These are phyloP conservation scores for Pheosia gnoma DNA, from an alignment of 2,888 invertebrate genomes.

Conservation along the genomic window DNA sequence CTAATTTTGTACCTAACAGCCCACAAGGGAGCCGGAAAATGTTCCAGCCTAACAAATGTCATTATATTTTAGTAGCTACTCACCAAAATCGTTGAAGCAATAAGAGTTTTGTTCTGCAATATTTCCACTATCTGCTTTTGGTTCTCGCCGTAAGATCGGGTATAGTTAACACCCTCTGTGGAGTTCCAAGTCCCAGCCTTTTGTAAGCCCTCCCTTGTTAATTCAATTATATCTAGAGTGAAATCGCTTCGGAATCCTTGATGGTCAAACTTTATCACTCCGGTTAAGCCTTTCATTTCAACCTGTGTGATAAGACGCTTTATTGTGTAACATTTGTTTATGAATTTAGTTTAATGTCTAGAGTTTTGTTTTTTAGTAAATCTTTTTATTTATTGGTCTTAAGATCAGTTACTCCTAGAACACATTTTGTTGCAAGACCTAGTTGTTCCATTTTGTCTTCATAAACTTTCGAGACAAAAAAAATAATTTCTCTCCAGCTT, in stretches of 20 bases:
- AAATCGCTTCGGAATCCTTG: constrained; percentile 97
- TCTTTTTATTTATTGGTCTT: neutral
- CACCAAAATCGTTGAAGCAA: constrained; percentile 96
- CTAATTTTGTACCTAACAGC: constrained; percentile 63
- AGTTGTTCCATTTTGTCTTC: too few species aligned
- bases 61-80: constrained; percentile 59
- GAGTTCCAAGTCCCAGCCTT: constrained; percentile 96
- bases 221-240: constrained; percentile 95
- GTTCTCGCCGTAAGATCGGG: constrained; percentile 92
- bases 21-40: constrained; percentile 58
- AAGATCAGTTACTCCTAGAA: neutral
- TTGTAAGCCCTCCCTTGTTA: constrained; percentile 92
- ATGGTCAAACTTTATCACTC: constrained; percentile 96
- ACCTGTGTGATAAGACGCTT: constrained; percentile 81
- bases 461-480: neutral
- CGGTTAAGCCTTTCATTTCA: constrained; percentile 96
- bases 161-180: constrained; percentile 94
- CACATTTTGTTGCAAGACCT: too few species aligned
- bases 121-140: constrained; percentile 95
- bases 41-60: constrained; percentile 52
- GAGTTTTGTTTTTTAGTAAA: neutral
- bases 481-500: neutral
- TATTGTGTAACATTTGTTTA: neutral
- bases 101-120: constrained; percentile 95
- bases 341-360: neutral